phyloP scores from a whole-genome alignment of 2,797 vertebrate species.

The Anableps anableps region DNA sequence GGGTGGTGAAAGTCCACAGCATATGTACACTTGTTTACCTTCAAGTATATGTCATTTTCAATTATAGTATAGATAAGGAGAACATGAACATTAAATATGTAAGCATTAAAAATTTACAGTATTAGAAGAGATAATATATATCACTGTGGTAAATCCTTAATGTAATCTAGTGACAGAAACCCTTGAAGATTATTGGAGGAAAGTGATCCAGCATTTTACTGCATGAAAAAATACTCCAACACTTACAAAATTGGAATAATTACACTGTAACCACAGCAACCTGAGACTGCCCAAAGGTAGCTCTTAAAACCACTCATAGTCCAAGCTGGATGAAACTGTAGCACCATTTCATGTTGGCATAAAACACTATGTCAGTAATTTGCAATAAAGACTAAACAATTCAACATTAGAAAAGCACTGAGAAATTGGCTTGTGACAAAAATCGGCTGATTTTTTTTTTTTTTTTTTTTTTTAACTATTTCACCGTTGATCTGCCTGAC shows the following conservation, averaged over 20 bases:
- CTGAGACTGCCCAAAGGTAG: not conserved
- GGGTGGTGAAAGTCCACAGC: constrained; percentile 41
- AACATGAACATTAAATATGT: not conserved
- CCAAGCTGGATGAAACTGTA: not conserved
- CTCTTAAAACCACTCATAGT: not conserved
- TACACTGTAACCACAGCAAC: constrained; percentile 1
- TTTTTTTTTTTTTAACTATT: not conserved
- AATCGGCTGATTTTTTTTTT: not conserved
- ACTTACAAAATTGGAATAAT: not conserved
- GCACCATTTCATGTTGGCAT: not conserved
- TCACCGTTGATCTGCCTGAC: not conserved
- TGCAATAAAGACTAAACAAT: constrained; percentile 20
- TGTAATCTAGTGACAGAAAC: not conserved
- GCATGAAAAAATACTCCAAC: not conserved
- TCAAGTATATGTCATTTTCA: not conserved
- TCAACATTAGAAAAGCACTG: not conserved
- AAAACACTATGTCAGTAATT: constrained; percentile 8
- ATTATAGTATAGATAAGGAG: not conserved
- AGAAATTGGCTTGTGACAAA: not conserved
- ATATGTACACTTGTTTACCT: not conserved
- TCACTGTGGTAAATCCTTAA: not conserved
- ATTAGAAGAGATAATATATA: not conserved
- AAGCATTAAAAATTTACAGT: not conserved
- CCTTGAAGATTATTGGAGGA: not conserved
- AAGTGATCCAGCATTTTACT: not conserved